These are phyloP conservation scores for Paratrypauchen microcephalus DNA, from an alignment of 2,797 vertebrate species.

Conservation along the genomic window DNA sequence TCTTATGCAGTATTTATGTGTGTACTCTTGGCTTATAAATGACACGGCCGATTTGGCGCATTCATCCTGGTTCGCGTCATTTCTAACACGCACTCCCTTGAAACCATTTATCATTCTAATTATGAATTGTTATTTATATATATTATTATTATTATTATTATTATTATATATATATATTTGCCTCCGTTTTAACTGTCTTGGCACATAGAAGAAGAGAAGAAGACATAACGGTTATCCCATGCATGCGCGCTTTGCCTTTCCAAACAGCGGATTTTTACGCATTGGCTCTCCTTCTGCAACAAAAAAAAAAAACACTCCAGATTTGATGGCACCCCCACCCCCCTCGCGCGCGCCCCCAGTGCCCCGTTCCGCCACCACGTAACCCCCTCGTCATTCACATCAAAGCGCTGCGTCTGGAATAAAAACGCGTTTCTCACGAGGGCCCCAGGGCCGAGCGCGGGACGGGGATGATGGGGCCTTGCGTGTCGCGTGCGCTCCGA, in stretches of 20 bases:
- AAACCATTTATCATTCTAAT: not conserved
- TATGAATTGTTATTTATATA: no score
- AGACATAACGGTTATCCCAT: not conserved
- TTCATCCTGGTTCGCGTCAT: not conserved
- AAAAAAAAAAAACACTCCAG: not conserved
- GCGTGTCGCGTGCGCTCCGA: not conserved
- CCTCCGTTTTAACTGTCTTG: not conserved
- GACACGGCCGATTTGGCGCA: not conserved
- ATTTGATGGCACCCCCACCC: constrained; percentile 4
- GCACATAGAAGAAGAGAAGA: not conserved
- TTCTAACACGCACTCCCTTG: not conserved
- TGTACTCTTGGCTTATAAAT: not conserved
- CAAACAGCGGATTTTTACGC: not conserved
- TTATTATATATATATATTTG: not conserved
- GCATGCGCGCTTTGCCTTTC: not conserved
- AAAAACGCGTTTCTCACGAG: not conserved
- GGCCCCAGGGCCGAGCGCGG: constrained; percentile 4
- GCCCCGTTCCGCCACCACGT: not conserved
- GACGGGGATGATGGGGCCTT: not conserved
- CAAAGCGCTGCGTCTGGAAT: constrained; percentile 12
- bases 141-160: not conserved
- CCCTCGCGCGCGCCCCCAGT: no score
- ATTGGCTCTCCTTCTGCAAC: not conserved
- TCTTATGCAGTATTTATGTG: no score
- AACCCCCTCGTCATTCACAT: constrained; percentile 1